Percentiles rank a stretch among this genome's conserved stretches.
These are phyloP conservation scores for Petrocephalus zakoni DNA, from an alignment of 2,113 vertebrate genomes.

Conservation along the genomic window DNA sequence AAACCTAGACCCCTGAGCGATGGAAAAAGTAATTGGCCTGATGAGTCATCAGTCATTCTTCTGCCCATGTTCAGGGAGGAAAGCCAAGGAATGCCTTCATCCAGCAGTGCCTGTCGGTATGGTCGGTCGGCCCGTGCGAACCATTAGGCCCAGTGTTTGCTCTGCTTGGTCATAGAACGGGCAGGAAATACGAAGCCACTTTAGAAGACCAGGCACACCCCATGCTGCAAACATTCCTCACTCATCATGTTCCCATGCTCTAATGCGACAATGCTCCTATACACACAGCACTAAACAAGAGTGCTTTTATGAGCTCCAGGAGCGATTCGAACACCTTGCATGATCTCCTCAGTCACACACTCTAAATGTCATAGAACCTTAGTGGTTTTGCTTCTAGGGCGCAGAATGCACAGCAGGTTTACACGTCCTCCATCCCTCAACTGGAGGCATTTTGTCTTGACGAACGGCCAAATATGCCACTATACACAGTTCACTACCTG, in stretches of 20 bases:
- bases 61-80: not conserved
- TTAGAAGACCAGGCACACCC: not conserved
- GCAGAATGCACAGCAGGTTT: not conserved
- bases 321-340: not conserved
- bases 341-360: not conserved
- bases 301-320: not conserved
- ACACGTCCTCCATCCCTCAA: not conserved
- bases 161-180: not conserved
- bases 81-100: not conserved
- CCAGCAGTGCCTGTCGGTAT: not conserved
- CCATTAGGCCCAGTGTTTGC: not conserved
- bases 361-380: not conserved
- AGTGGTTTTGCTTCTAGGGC: not conserved
- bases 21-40: slow-evolving; percentile 2
- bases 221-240: not conserved
- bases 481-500: not conserved
- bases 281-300: not conserved
- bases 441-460: not conserved
- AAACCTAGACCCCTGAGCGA: not conserved
- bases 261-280: not conserved
- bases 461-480: not conserved
- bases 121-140: not conserved
- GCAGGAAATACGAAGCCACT: not conserved
- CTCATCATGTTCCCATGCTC: not conserved
- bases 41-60: not conserved